Base-by-base conservation (phyloP, 2,888 invertebrate genomes). In the Marronus borbonicus region DNA sequence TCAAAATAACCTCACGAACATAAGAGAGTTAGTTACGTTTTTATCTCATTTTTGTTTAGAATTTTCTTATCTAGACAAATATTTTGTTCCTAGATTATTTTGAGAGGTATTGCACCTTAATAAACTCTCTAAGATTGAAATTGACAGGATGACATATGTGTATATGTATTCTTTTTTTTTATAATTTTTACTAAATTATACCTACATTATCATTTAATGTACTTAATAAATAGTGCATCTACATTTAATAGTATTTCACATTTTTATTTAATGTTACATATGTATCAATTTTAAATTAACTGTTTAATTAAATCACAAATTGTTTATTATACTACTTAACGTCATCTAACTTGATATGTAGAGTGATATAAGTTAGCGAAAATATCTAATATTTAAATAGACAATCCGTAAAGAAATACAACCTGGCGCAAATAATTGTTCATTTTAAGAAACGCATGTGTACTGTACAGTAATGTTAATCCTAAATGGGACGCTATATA, bases 281-380 rank as follows among this genome's bases (percentile, higher is more conserved):
- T 68, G 68, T 68, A 68, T 68, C 68, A 68, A 68, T 68, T 68
- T 17, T 39, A 65, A 39, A 65, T 44, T 4, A 65, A 65, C n/a
- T n/a, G 3, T n/a, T 55, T 8, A 55, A 55, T 55, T 55, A 52
- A 52, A n/a, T 52, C 12, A 52, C 52, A 52, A 52, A 52, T n/a
- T 52, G n/a, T n/a, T 52, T n/a, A n/a, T 52, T 52, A 52, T 52
- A 52, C 52, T 52, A 55, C 55, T 55, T 55, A 20, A 20, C 17
- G 55, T 55, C n/a, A n/a, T 55, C 55, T 55, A 55, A 65, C 8
- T 65, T 68, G 68, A 68, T 68, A 68, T 68, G 68, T 68, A 24
- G 50, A 68, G 68, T 24, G 68, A 68, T 68, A 65, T 65, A 65
- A 14, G 10, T 65, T 65, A 65, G 44, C 44, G 44, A 7, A 17